Evolutionary conservation across 2,113 vertebrate genomes (phyloP).

Genomic region (Corythornis vintsioides): DNA sequence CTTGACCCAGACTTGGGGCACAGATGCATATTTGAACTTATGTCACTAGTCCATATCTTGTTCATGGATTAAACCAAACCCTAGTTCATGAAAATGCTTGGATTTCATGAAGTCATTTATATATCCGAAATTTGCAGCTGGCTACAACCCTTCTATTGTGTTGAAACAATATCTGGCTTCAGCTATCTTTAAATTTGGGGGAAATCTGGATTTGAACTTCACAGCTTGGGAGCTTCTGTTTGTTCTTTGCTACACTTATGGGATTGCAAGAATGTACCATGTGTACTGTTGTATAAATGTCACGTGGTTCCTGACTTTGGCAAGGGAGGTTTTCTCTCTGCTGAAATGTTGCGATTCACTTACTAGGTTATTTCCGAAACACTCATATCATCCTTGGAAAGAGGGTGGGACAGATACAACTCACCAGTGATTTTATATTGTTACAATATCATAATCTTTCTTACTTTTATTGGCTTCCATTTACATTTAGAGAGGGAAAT

Average conservation of each 20-base stretch:
- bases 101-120: background rate
- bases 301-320: background rate
- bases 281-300: background rate
- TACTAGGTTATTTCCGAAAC: background rate
- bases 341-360: background rate
- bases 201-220: constrained; percentile 28
- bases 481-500: background rate
- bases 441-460: background rate
- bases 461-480: background rate
- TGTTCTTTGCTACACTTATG: background rate
- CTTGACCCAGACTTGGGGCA: background rate
- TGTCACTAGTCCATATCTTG: background rate
- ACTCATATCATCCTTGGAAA: background rate
- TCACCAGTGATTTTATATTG: background rate
- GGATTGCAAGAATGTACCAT: background rate
- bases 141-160: constrained; percentile 24
- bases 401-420: background rate
- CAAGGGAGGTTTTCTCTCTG: background rate
- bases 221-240: constrained; percentile 30
- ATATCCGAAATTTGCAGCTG: constrained; percentile 2
- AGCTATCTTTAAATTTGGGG: background rate
- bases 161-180: constrained; percentile 46
- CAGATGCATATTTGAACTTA: background rate
- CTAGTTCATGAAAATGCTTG: background rate
- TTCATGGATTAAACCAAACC: background rate